These are phyloP conservation scores for Gryon sp. DNA, from an alignment of 1,140 invertebrate species.

Conservation along the genomic window DNA sequence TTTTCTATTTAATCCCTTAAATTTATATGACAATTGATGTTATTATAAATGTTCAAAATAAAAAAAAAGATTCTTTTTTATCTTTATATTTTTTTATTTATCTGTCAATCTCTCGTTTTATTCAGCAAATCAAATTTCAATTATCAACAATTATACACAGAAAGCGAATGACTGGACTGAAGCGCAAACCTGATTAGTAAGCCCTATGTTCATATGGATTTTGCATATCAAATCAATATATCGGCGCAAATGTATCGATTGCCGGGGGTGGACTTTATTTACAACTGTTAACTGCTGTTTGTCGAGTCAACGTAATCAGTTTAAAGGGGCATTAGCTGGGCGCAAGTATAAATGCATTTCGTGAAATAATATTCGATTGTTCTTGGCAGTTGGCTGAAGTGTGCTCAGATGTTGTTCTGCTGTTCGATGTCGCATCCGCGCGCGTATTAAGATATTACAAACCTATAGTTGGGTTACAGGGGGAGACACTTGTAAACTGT, in stretches of 20 bases:
- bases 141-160: slow-evolving; percentile 36
- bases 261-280: slow-evolving; percentile 24
- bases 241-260: neutral
- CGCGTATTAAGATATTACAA: slow-evolving; percentile 57
- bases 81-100: too few relatives aligned
- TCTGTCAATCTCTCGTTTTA: too few relatives aligned
- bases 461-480: slow-evolving; percentile 49
- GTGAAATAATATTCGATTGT: slow-evolving; percentile 7
- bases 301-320: slow-evolving; percentile 25
- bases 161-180: neutral
- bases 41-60: too few relatives aligned
- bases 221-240: slow-evolving; percentile 26
- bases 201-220: slow-evolving; percentile 17
- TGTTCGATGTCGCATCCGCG: slow-evolving; percentile 40
- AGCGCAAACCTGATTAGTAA: slow-evolving; percentile 48
- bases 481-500: slow-evolving; percentile 77
- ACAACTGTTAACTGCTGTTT: slow-evolving; percentile 37
- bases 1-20: too few relatives aligned
- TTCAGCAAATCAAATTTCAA: slow-evolving; percentile 39
- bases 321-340: neutral
- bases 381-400: slow-evolving; percentile 16
- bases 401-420: slow-evolving; percentile 50
- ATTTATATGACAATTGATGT: too few relatives aligned
- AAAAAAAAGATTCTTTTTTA: too few relatives aligned
- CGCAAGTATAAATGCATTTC: neutral